These are phyloP conservation scores for Stichopus horrens DNA, from an alignment of 53 echinoderm and acorn worm species.

Conservation along the genomic window DNA sequence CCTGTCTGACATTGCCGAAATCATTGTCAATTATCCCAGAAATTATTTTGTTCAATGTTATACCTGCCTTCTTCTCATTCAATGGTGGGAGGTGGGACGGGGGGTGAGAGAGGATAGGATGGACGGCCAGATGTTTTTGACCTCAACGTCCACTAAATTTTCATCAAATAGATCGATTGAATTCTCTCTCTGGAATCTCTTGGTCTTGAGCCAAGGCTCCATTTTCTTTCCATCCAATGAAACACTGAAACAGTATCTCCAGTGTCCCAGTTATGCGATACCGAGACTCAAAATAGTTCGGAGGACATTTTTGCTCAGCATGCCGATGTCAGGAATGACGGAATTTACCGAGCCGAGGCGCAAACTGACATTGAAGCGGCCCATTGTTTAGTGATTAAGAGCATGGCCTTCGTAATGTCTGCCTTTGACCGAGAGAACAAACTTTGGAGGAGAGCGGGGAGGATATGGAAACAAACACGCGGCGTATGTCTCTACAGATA, in stretches of 20 bases:
- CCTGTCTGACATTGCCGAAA: no score
- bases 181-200: background rate
- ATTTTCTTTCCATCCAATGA: background rate
- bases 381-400: background rate
- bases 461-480: background rate
- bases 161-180: background rate
- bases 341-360: background rate
- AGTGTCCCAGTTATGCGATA: background rate
- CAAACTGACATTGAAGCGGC: background rate
- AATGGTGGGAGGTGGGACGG: background rate
- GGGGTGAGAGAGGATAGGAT: background rate
- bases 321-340: constrained; percentile 9
- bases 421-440: background rate
- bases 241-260: background rate
- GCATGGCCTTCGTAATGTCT: background rate
- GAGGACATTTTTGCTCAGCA: constrained; percentile 26
- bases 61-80: background rate
- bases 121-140: background rate
- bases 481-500: no score
- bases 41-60: no score
- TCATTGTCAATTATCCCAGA: no score
- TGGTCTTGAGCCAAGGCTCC: background rate
- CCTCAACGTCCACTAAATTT: background rate
- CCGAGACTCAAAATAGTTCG: constrained; percentile 9
- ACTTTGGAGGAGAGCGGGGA: background rate